Evolutionary conservation across 2,113 vertebrate genomes (phyloP), one percentile per base, ranked within the genome.

Genomic region (Odontophorus gujanensis): DNA sequence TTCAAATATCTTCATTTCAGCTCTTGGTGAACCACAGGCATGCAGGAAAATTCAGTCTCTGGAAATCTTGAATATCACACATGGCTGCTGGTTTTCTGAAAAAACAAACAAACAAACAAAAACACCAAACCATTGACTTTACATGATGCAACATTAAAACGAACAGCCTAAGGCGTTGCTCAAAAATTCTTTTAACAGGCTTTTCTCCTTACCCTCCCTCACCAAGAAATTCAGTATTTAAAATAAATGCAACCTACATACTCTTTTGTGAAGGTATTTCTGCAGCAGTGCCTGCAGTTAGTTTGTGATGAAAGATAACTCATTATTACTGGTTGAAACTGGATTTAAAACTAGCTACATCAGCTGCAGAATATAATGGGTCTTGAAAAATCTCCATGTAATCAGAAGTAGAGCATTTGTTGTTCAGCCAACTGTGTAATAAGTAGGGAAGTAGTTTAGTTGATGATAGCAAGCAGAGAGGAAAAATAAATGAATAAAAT

Each of bases 341-440:
- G 96, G 97, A 97, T 97, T 97, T 97, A 91, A 88, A 97, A 97
- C 95, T 50, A 95, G 91, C 96, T 95, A 93, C 65, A 66, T 98
- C 97, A 97, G 97, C 97, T 97, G 91, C 47, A 73, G 73, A 63
- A 47, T 62, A 38, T 68, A 79, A 88, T 62, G 71, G 72, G 57
- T 91, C 79, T 81, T 85, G 73, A 93, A 97, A 96, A 97, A 91
- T 28, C 82, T 91, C 80, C 65, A 0, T 74, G 68, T 95, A 97
- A 97, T 97, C 95, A 96, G 85, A 97, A 96, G 85, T 83, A 72
- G 76, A 88, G 61, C 71, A 57, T 96, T 93, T 96, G 96, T 95
- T 97, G 94, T 81, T 95, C 96, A 96, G 85, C 81, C 87, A 26
- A 91, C 93, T 97, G 96, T 97, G 55, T 71, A 80, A 78, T 22